Evolutionary conservation across 2,797 vertebrate species (phyloP).

Genomic region (Enteromius viviparus): DNA sequence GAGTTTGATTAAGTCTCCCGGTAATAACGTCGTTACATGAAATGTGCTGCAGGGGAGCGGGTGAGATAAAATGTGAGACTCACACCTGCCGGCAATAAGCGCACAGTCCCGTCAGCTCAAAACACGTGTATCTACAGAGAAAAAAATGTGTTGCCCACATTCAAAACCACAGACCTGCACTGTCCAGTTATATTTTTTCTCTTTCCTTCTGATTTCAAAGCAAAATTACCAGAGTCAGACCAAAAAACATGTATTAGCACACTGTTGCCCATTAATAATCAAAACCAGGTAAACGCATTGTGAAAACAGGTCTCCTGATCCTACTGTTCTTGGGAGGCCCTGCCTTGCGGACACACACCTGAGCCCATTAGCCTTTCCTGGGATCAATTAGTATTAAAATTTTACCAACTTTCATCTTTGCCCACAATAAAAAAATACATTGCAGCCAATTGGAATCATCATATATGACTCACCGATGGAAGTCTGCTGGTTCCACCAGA

Average conservation of each 20-base stretch:
- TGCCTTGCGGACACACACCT: slow-evolving; percentile 77
- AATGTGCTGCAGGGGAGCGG: slow-evolving; percentile 73
- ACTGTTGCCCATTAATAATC: not conserved
- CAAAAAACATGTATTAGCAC: not conserved
- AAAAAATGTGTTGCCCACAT: slow-evolving; percentile 10
- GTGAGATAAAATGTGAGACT: slow-evolving; percentile 72
- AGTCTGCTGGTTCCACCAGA: not conserved
- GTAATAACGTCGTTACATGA: slow-evolving; percentile 77
- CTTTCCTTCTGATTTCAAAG: not conserved
- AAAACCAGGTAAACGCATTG: slow-evolving; percentile 12
- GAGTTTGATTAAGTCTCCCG: slow-evolving; percentile 79
- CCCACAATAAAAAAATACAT: not conserved
- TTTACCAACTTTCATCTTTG: slow-evolving; percentile 50
- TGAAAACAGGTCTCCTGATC: slow-evolving; percentile 69
- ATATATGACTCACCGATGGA: not conserved
- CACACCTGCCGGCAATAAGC: slow-evolving; percentile 73
- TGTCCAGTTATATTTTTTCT: not conserved
- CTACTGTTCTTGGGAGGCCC: slow-evolving; percentile 67
- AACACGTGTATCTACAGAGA: slow-evolving; percentile 24
- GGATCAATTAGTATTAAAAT: slow-evolving; percentile 83
- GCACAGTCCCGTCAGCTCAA: slow-evolving; percentile 44
- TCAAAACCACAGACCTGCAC: slow-evolving; percentile 7
- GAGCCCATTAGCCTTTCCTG: slow-evolving; percentile 76
- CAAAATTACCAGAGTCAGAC: not conserved
- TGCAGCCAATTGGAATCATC: not conserved